phyloP scores from a whole-genome alignment of 2,113 vertebrate species.

The Cygnus buccinator region DNA sequence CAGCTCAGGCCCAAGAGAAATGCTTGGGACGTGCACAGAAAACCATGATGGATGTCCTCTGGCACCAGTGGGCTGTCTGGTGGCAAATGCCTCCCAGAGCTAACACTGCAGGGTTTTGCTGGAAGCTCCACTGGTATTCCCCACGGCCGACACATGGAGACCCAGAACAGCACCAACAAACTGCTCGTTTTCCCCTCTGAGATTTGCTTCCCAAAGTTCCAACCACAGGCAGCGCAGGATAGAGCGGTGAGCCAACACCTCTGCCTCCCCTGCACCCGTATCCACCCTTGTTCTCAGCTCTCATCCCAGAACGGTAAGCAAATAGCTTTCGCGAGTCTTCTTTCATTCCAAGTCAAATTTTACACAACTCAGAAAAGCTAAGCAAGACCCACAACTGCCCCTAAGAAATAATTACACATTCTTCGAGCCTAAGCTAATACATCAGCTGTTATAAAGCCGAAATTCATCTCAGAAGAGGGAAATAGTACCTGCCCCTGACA shows the following conservation, averaged over 20 bases:
- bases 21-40: rapidly evolving
- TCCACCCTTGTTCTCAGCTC: background rate
- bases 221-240: background rate
- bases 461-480: background rate
- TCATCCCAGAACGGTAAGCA: background rate
- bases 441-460: background rate
- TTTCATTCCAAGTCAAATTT: background rate
- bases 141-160: background rate
- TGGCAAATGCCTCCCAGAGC: background rate
- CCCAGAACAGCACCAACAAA: rapidly evolving
- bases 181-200: background rate
- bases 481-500: background rate
- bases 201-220: background rate
- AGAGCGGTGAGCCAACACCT: background rate
- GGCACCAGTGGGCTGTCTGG: background rate
- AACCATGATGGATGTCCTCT: background rate
- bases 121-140: background rate
- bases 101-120: background rate
- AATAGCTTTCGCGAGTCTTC: background rate
- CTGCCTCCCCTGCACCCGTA: background rate
- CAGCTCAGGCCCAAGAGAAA: background rate
- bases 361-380: background rate
- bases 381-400: background rate
- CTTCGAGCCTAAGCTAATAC: background rate
- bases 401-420: background rate